These are phyloP conservation scores for Notiomystis cincta DNA, from an alignment of 2,113 vertebrate genomes.

Conservation along the genomic window DNA sequence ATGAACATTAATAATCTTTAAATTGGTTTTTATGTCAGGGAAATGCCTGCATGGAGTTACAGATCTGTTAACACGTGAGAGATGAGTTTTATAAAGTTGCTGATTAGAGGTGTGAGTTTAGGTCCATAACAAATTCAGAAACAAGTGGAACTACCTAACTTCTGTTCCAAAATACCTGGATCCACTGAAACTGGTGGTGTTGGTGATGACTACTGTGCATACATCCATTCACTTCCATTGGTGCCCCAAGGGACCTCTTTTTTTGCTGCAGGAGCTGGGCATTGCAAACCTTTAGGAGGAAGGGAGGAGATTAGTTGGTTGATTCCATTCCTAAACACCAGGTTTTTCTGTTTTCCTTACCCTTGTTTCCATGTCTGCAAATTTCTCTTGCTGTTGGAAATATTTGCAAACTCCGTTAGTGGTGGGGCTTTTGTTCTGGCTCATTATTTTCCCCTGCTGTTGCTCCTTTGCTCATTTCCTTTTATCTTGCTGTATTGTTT, in stretches of 20 bases:
- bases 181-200: background rate
- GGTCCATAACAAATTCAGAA: background rate
- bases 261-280: background rate
- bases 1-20: background rate
- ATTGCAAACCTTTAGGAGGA: background rate
- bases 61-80: background rate
- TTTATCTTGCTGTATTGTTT: slow-evolving; percentile 51
- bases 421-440: slow-evolving; percentile 43
- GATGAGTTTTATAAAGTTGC: background rate
- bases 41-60: background rate
- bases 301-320: background rate
- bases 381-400: slow-evolving; percentile 12
- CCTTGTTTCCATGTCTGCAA: background rate
- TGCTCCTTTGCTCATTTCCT: slow-evolving; percentile 30
- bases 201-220: background rate
- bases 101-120: background rate
- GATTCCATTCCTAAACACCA: background rate
- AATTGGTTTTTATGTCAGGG: background rate
- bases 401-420: slow-evolving; percentile 21
- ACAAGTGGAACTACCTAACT: background rate
- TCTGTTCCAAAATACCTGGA: background rate
- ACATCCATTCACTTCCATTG: background rate
- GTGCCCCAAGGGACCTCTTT: background rate
- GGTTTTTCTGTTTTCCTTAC: background rate
- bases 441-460: slow-evolving; percentile 54